These are phyloP conservation scores for Drosophila diplacantha DNA, from an alignment of 2,888 invertebrate species.

Conservation along the genomic window DNA sequence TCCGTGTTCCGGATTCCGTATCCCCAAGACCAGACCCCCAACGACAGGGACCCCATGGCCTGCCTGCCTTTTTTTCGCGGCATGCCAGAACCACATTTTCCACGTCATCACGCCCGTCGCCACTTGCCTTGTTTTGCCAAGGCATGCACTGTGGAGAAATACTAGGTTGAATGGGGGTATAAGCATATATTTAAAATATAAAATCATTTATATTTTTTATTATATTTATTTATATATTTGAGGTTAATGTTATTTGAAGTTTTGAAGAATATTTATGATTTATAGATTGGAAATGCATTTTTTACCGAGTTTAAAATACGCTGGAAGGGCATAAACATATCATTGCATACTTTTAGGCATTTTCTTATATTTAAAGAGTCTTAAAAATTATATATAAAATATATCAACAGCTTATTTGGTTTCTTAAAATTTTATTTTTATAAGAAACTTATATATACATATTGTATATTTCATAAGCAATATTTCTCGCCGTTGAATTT, in stretches of 20 bases:
- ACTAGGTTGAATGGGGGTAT: not conserved
- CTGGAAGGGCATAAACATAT: not conserved
- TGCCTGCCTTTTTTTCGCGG: slow-evolving; percentile 27
- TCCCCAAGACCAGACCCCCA: slow-evolving; percentile 7
- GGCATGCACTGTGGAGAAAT: slow-evolving; percentile 6
- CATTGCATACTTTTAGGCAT: not conserved
- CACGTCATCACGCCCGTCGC: slow-evolving; percentile 62
- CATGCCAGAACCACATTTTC: slow-evolving; percentile 52
- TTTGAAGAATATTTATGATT: not conserved
- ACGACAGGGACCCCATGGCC: slow-evolving; percentile 11
- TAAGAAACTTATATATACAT: not conserved
- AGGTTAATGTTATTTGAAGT: not conserved
- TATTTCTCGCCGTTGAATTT: not conserved
- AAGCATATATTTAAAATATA: no score
- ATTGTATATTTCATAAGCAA: not conserved
- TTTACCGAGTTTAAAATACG: not conserved
- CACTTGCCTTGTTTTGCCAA: slow-evolving; percentile 59
- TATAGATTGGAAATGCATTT: not conserved
- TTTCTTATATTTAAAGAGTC: not conserved
- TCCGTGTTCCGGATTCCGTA: slow-evolving; percentile 13
- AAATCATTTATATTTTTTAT: no score
- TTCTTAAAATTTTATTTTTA: not conserved
- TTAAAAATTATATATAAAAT: not conserved
- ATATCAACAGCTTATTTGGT: not conserved
- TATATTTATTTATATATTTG: no score